Conservation (phyloP, 2,888 invertebrate species). For the Drosophila cognata region DNA sequence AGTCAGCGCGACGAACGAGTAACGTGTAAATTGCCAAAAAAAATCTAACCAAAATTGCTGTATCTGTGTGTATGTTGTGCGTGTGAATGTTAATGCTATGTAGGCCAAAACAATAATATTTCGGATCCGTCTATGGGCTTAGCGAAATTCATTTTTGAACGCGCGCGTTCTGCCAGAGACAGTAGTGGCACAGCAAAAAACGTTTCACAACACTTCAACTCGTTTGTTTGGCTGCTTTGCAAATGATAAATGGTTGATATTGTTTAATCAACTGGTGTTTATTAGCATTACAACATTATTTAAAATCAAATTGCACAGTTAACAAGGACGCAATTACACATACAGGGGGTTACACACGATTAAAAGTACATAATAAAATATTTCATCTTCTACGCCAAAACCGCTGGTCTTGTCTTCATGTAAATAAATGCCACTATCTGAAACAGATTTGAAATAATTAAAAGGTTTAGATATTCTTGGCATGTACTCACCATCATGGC, state of each 20-base stretch:
- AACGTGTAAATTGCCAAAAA: conserved; percentile 15
- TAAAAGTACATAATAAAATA: conserved; percentile 23
- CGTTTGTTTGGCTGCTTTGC: background rate
- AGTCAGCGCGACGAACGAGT: conserved; percentile 17
- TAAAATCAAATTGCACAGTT: conserved; percentile 50
- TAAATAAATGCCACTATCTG: conserved; percentile 88
- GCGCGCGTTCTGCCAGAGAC: background rate
- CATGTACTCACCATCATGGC: conserved; percentile 87
- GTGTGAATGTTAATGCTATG: background rate
- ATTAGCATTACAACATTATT: conserved; percentile 32
- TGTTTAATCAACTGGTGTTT: conserved; percentile 27
- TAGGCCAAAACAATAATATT: conserved; percentile 7
- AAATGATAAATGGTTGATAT: background rate
- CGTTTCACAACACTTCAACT: conserved; percentile 33
- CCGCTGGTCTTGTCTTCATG: conserved; percentile 90
- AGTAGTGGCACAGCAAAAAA: background rate
- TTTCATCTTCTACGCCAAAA: conserved; percentile 54
- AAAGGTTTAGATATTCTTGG: background rate
- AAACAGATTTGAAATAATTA: background rate
- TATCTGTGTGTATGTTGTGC: conserved; percentile 16
- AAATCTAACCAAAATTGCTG: conserved; percentile 50
- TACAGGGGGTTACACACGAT: conserved; percentile 7
- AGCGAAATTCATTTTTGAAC: background rate
- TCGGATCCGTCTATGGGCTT: background rate
- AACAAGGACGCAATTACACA: conserved; percentile 18